These are phyloP conservation scores for Bimastos eiseni DNA, from an alignment of 2,888 invertebrate genomes.

Conservation along the genomic window DNA sequence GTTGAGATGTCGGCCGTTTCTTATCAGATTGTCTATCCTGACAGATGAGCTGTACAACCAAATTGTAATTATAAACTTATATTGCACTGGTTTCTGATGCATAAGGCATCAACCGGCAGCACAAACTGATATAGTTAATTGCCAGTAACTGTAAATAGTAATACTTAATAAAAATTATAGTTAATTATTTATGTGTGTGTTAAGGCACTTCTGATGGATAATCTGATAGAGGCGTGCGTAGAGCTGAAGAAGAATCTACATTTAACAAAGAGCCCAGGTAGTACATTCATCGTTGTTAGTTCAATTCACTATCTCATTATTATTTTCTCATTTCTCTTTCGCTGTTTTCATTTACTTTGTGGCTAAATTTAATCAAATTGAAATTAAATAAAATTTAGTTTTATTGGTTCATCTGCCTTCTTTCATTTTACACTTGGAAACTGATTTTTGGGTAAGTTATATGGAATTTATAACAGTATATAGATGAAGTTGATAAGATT, in stretches of 20 bases:
- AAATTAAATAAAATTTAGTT: too few relatives aligned
- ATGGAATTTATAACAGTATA: background rate
- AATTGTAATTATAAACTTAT: too few relatives aligned
- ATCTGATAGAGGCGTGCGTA: conserved; percentile 50
- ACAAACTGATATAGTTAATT: too few relatives aligned
- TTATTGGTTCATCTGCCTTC: background rate
- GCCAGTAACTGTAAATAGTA: too few relatives aligned
- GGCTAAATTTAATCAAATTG: background rate
- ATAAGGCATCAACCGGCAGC: too few relatives aligned
- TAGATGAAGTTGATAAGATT: background rate
- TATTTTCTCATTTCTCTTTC: background rate
- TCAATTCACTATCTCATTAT: background rate
- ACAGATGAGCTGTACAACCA: background rate
- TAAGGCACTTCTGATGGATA: conserved; percentile 58
- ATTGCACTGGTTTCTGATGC: too few relatives aligned
- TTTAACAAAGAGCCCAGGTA: background rate
- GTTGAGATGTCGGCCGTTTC: background rate
- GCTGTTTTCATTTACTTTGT: background rate
- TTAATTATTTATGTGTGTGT: background rate
- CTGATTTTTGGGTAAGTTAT: background rate
- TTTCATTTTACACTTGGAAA: background rate
- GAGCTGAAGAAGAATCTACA: conserved; percentile 31
- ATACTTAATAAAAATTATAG: too few relatives aligned
- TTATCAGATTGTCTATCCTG: background rate
- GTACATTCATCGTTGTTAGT: background rate